These are phyloP conservation scores for Geophilus truncorum DNA, from an alignment of 2,888 invertebrate species.

Conservation along the genomic window DNA sequence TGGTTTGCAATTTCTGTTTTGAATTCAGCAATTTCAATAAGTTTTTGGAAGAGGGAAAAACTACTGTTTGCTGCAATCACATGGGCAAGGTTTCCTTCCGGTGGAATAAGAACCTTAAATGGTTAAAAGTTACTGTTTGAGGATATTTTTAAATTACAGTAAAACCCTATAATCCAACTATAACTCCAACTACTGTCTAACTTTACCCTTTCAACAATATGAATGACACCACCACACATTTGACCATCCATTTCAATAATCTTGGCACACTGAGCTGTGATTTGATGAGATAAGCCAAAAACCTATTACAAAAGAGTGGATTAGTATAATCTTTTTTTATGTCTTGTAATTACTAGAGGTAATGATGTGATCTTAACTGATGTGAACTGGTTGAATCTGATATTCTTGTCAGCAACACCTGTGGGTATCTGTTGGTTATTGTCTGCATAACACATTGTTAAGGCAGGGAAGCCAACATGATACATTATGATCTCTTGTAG, in stretches of 20 bases:
- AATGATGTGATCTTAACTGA: background rate
- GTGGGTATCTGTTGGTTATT: slow-evolving; percentile 56
- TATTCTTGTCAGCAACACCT: slow-evolving; percentile 50
- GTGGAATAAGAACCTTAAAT: slow-evolving; percentile 49
- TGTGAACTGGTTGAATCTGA: slow-evolving; percentile 54
- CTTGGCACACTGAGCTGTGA: slow-evolving; percentile 64
- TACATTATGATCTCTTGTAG: slow-evolving; percentile 59
- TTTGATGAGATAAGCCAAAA: slow-evolving; percentile 48
- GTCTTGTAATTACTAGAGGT: background rate
- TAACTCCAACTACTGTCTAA: too few species aligned
- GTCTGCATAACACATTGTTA: slow-evolving; percentile 55
- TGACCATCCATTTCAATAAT: slow-evolving; percentile 59
- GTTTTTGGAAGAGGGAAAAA: slow-evolving; percentile 47
- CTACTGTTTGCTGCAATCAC: slow-evolving; percentile 46
- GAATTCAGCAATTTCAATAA: slow-evolving; percentile 53
- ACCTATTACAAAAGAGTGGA: background rate
- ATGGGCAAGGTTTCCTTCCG: slow-evolving; percentile 53
- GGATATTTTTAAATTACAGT: background rate
- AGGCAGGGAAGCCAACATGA: slow-evolving; percentile 58
- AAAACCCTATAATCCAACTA: too few species aligned
- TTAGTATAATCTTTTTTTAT: background rate
- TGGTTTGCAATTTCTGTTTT: slow-evolving; percentile 52
- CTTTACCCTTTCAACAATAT: slow-evolving; percentile 59
- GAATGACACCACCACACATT: slow-evolving; percentile 63
- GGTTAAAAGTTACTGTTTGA: background rate